Percentiles rank a stretch among this genome's conserved stretches.
Conservation (phyloP, 2,888 invertebrate species). For the Drosophila meridiana region DNA sequence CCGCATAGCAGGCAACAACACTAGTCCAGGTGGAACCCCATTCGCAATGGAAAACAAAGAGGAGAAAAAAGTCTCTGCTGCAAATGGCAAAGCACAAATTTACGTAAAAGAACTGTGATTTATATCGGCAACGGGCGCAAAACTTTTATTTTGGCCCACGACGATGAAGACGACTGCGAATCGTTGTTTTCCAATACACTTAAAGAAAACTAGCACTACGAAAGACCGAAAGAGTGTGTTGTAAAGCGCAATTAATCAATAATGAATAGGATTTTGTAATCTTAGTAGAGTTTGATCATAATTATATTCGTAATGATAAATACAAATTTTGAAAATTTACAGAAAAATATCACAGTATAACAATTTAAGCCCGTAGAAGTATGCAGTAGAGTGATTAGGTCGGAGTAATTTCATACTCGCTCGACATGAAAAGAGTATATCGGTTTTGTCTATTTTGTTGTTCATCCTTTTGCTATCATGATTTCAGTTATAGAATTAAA, state of each 20-base stretch:
- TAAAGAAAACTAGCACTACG: slow-evolving; percentile 1
- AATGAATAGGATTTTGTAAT: neutral
- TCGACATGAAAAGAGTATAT: neutral
- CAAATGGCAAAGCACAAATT: slow-evolving; percentile 84
- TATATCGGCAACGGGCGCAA: slow-evolving; percentile 73
- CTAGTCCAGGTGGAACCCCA: slow-evolving; percentile 56
- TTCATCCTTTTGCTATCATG: neutral
- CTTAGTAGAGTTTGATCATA: neutral
- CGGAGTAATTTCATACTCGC: neutral
- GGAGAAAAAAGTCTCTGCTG: slow-evolving; percentile 54
- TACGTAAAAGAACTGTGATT: slow-evolving; percentile 85
- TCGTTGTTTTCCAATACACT: slow-evolving; percentile 25
- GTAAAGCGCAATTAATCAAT: no score
- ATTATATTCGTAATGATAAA: no score
- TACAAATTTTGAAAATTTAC: neutral
- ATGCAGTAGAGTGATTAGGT: neutral
- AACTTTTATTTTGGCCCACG: slow-evolving; percentile 79
- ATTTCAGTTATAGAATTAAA: no score
- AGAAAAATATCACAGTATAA: no score
- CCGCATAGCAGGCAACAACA: slow-evolving; percentile 37
- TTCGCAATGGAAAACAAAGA: slow-evolving; percentile 31
- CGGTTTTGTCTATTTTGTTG: neutral
- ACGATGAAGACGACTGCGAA: slow-evolving; percentile 40
- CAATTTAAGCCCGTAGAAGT: neutral
- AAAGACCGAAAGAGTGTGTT: no score